Evolutionary conservation across 2,888 invertebrate genomes (phyloP).

Genomic region (Xylophagus ater): DNA sequence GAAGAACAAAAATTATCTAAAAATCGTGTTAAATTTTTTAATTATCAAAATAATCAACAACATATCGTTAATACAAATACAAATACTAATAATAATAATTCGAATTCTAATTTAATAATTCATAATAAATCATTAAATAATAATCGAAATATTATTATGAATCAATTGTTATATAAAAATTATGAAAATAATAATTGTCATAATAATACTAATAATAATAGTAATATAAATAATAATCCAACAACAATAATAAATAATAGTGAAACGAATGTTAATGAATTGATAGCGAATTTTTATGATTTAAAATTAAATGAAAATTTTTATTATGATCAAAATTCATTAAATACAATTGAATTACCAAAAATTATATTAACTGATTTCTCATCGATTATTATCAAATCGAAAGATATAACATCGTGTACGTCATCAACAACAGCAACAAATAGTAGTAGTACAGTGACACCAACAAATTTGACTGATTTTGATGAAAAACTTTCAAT

Average conservation of each 20-base stretch:
- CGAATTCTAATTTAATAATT: too few relatives aligned
- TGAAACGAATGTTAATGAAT: conserved; percentile 23
- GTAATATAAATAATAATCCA: neutral
- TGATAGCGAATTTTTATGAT: conserved; percentile 28
- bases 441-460: conserved; percentile 1
- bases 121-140: neutral
- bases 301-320: conserved; percentile 26
- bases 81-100: too few relatives aligned
- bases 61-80: neutral
- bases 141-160: conserved; percentile 2
- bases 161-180: too few relatives aligned
- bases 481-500: conserved; percentile 16
- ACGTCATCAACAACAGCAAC: conserved; percentile 6
- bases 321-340: too few relatives aligned
- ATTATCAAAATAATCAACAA: too few relatives aligned
- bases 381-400: conserved; percentile 18
- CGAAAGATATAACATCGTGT: too few relatives aligned
- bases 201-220: too few relatives aligned
- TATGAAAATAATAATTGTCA: too few relatives aligned
- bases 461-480: conserved; percentile 7
- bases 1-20: too few relatives aligned
- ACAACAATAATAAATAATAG: neutral
- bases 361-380: conserved; percentile 35
- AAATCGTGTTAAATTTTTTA: too few relatives aligned
- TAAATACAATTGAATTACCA: too few relatives aligned